These are phyloP conservation scores for Sciaenops ocellatus DNA, from an alignment of 2,797 vertebrate genomes.

Conservation along the genomic window DNA sequence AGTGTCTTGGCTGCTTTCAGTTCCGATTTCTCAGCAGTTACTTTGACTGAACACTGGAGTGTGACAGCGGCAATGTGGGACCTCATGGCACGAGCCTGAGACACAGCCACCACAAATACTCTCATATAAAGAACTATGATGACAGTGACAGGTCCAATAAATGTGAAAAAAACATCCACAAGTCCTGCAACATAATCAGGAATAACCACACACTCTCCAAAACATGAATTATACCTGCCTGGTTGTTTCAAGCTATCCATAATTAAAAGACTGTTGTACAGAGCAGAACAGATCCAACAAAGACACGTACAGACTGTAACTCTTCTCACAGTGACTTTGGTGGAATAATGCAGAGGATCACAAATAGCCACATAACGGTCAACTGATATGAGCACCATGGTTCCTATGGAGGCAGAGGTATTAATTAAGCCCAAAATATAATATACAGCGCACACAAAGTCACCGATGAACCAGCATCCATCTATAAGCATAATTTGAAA, in stretches of 20 bases:
- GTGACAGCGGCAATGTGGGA: neutral
- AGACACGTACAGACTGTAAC: conserved; percentile 15
- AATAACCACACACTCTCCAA: conserved; percentile 59
- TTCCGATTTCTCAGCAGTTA: conserved; percentile 44
- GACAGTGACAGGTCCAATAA: conserved; percentile 16
- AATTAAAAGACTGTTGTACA: neutral
- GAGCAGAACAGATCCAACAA: conserved; percentile 29
- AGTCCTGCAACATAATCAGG: conserved; percentile 20
- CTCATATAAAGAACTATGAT: conserved; percentile 59
- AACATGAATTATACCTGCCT: conserved; percentile 40
- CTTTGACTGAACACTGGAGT: neutral
- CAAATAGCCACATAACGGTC: conserved; percentile 57
- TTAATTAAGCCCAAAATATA: neutral
- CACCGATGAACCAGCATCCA: conserved; percentile 30
- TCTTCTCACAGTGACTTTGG: conserved; percentile 20
- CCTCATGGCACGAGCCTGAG: conserved; percentile 54
- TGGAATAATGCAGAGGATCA: conserved; percentile 37
- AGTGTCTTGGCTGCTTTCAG: conserved; percentile 72
- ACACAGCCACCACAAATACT: conserved; percentile 59
- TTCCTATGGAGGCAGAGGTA: conserved; percentile 47
- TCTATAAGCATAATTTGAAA: conserved; percentile 2
- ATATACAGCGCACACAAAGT: conserved; percentile 5
- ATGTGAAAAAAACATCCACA: conserved; percentile 49
- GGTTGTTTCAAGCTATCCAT: conserved; percentile 35
- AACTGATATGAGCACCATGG: conserved; percentile 53